Evolutionary conservation across 2,888 invertebrate species (phyloP).

Genomic region (Rhorus exstirpatorius): DNA sequence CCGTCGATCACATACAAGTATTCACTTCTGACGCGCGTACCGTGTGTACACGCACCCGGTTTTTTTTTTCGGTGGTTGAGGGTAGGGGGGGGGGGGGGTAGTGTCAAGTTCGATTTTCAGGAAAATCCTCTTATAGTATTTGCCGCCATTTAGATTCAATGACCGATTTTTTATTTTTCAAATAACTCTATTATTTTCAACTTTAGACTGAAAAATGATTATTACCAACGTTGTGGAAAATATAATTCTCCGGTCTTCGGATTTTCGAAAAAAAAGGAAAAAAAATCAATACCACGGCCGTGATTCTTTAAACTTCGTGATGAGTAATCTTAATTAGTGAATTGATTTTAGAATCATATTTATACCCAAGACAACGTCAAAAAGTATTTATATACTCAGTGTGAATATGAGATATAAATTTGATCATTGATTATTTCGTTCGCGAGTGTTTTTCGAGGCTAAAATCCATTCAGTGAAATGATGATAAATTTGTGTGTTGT

Average conservation of each 20-base stretch:
- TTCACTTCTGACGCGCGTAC: no score
- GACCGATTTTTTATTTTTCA: no score
- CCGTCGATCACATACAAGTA: no score
- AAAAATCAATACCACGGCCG: conserved; percentile 15
- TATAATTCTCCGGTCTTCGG: background rate
- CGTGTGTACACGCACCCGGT: no score
- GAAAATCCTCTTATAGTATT: no score
- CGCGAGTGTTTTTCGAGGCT: background rate
- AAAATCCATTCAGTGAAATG: conserved; percentile 32
- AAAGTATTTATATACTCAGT: background rate
- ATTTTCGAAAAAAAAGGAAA: background rate
- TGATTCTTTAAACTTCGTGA: background rate
- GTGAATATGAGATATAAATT: conserved; percentile 3
- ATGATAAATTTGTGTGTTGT: conserved; percentile 18
- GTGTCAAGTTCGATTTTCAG: no score
- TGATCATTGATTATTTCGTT: conserved; percentile 11
- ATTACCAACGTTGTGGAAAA: no score
- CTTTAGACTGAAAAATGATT: no score
- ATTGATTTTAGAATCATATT: background rate
- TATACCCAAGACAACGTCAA: background rate
- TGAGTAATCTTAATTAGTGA: background rate
- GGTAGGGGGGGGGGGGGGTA: no score
- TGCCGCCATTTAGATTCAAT: no score
- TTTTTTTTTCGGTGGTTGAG: no score
- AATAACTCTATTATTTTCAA: no score